phyloP scores from a whole-genome alignment of 2,888 invertebrate species.

The Drosophila mimica region DNA sequence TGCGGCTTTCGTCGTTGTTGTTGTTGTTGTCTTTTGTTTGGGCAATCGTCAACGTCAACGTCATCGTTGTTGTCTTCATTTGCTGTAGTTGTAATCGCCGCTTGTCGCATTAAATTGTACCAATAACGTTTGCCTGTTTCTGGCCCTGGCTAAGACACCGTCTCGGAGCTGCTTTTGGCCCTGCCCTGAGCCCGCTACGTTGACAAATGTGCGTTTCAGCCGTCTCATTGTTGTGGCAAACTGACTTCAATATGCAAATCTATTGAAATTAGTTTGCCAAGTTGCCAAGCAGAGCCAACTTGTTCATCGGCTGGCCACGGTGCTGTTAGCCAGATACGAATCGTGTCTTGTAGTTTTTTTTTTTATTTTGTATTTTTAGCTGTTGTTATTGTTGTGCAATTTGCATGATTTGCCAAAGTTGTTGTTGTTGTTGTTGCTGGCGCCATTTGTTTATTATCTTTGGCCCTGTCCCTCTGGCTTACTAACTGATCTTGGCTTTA shows the following conservation, averaged over 20 bases:
- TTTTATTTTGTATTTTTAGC: slow-evolving; percentile 8
- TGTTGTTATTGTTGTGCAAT: slow-evolving; percentile 60
- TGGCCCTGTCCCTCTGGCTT: slow-evolving; percentile 40
- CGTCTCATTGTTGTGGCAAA: slow-evolving; percentile 76
- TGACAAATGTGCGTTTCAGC: slow-evolving; percentile 77
- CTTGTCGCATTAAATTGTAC: slow-evolving; percentile 62
- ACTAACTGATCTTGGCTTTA: slow-evolving; percentile 57
- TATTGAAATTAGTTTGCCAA: slow-evolving; percentile 76
- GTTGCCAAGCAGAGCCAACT: slow-evolving; percentile 44
- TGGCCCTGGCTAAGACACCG: slow-evolving; percentile 16
- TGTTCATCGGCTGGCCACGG: slow-evolving; percentile 27
- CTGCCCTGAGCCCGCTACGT: slow-evolving; percentile 48
- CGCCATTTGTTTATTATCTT: slow-evolving; percentile 72
- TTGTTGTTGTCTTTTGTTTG: slow-evolving; percentile 32
- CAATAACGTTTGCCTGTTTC: slow-evolving; percentile 38
- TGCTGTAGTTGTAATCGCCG: slow-evolving; percentile 53
- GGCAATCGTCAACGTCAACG: slow-evolving; percentile 52
- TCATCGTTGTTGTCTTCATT: slow-evolving; percentile 58
- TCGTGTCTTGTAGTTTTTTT: slow-evolving; percentile 53
- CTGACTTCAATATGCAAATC: slow-evolving; percentile 77
- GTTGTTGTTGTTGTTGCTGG: slow-evolving; percentile 50
- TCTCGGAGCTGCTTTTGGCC: slow-evolving; percentile 41
- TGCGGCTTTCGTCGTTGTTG: slow-evolving; percentile 39
- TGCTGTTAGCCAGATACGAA: slow-evolving; percentile 51
- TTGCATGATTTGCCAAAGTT: slow-evolving; percentile 74